Evolutionary conservation across 35 echinoderm and acorn worm genomes (phyloP).

Genomic region (Eucidaris tribuloides): DNA sequence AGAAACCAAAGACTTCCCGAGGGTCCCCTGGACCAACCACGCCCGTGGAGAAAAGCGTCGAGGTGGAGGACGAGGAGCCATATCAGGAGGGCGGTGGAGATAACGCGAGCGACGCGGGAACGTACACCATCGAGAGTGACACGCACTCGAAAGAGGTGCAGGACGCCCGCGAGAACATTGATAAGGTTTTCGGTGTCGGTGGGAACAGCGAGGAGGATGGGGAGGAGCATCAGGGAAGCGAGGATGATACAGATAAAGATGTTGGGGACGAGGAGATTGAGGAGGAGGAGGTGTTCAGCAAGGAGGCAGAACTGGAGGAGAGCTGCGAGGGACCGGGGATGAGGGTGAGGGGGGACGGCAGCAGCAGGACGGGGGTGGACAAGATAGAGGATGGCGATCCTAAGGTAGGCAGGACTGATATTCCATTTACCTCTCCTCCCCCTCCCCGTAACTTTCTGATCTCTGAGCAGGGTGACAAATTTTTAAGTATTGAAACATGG

Average conservation of each 20-base stretch:
- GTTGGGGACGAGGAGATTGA: too few relatives aligned
- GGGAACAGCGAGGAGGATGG: conserved; percentile 2
- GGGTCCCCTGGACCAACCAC: background rate
- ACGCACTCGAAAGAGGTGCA: conserved; percentile 66
- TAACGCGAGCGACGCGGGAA: conserved; percentile 89
- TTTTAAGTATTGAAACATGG: too few relatives aligned
- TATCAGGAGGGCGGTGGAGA: conserved; percentile 37
- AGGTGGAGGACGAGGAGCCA: background rate
- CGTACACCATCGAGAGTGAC: conserved; percentile 97
- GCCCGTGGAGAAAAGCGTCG: background rate
- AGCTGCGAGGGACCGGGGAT: conserved; percentile 3
- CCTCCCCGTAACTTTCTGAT: too few relatives aligned
- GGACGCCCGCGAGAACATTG: conserved; percentile 70
- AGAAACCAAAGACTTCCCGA: background rate
- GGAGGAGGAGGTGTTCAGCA: too few relatives aligned
- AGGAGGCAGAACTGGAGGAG: too few relatives aligned
- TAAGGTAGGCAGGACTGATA: background rate
- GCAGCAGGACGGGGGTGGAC: conserved; percentile 17
- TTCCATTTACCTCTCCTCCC: too few relatives aligned
- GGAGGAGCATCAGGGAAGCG: conserved; percentile 39
- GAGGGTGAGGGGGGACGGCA: conserved; percentile 14
- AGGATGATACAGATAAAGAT: conserved; percentile 88
- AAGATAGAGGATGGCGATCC: conserved; percentile 1
- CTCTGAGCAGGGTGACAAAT: too few relatives aligned
- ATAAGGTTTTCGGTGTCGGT: conserved; percentile 78